Conservation (phyloP, 2,113 vertebrate species). For the Sceloporus undulatus region DNA sequence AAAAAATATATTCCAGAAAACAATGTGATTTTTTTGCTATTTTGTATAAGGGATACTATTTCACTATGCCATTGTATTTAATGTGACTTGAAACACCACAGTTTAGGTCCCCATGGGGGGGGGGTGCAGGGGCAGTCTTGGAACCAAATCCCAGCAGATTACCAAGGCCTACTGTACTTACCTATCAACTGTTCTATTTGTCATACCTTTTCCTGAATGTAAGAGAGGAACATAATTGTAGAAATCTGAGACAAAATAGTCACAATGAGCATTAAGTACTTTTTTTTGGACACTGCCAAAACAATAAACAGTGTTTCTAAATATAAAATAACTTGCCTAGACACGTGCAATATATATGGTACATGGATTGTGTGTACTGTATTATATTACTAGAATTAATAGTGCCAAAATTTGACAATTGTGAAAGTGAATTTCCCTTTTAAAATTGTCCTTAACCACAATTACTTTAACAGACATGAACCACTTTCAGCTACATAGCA, state of each 20-base stretch:
- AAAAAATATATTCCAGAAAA: no score
- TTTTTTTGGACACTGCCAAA: neutral
- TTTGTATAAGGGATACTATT: neutral
- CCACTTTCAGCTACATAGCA: neutral
- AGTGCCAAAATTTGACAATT: neutral
- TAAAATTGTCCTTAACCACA: neutral
- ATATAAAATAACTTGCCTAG: neutral
- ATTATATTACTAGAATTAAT: neutral
- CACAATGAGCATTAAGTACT: neutral
- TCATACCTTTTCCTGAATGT: neutral
- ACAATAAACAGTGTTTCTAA: neutral
- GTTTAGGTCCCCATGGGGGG: no score
- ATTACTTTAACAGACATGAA: slow-evolving; percentile 13
- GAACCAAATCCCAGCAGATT: no score
- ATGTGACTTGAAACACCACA: no score
- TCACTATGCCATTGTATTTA: neutral
- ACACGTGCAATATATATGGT: neutral
- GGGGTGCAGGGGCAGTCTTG: no score
- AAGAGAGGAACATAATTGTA: neutral
- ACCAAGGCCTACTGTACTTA: no score
- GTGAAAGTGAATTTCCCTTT: slow-evolving; percentile 14
- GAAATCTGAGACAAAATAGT: slow-evolving; percentile 3
- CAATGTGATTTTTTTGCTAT: no score
- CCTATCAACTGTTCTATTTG: neutral
- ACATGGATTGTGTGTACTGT: neutral